Percentiles rank a stretch among this genome's conserved stretches.
phyloP scores from a whole-genome alignment of 2,797 vertebrate genomes.

The Ispidina picta region DNA sequence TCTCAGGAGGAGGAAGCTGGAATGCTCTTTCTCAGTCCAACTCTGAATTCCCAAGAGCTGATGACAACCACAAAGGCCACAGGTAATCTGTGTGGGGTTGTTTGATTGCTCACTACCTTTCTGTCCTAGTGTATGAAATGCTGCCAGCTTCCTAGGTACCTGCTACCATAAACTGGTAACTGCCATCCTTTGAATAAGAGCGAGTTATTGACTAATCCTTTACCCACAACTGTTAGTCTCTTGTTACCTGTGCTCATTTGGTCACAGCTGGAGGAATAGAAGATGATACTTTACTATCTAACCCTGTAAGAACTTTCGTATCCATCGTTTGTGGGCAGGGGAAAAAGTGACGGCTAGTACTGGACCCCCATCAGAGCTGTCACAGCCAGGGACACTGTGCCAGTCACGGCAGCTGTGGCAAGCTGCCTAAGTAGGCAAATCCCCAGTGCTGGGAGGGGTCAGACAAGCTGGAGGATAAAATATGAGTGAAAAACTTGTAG shows the following conservation, averaged over 20 bases:
- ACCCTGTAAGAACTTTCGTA: not conserved
- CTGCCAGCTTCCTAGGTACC: not conserved
- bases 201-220: not conserved
- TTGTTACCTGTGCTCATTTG: not conserved
- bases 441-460: not conserved
- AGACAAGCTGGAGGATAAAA: not conserved
- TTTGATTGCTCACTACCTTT: not conserved
- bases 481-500: not conserved
- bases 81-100: constrained; percentile 62
- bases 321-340: not conserved
- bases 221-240: rapidly evolving
- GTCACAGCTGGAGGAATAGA: not conserved
- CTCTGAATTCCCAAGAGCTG: constrained; percentile 73
- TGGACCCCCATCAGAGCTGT: not conserved
- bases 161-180: not conserved
- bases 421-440: not conserved
- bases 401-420: not conserved
- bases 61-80: constrained; percentile 50
- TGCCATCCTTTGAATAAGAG: not conserved
- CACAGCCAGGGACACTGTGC: not conserved
- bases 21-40: constrained; percentile 78
- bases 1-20: constrained; percentile 78
- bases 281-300: not conserved
- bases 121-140: not conserved
- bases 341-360: not conserved